Conservation (phyloP, 2,797 vertebrate genomes). For the Neosilurus mollespiculum region DNA sequence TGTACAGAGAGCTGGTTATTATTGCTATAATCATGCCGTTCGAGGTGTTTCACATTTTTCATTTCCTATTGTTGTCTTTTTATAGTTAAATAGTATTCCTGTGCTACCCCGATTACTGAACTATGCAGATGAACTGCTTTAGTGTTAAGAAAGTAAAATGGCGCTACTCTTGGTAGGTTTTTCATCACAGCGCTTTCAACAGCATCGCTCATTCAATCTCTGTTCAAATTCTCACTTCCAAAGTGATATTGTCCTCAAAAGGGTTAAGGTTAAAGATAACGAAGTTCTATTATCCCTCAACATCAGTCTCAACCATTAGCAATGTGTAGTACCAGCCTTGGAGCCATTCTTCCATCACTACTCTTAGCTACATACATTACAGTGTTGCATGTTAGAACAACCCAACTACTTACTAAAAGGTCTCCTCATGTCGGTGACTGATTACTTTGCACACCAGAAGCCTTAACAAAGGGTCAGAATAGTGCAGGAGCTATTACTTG, state of each 20-base stretch:
- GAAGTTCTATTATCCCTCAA: too few relatives aligned
- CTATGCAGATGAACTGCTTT: not conserved
- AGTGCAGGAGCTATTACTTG: constrained; percentile 13
- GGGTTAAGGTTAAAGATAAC: too few relatives aligned
- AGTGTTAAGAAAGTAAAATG: too few relatives aligned
- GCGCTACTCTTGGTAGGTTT: not conserved
- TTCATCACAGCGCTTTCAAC: too few relatives aligned
- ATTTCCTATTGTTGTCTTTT: too few relatives aligned
- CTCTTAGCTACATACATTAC: too few relatives aligned
- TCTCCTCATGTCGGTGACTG: constrained; percentile 10
- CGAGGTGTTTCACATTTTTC: too few relatives aligned
- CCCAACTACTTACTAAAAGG: not conserved
- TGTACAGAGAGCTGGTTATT: too few relatives aligned
- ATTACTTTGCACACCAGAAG: constrained; percentile 10
- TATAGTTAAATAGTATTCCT: not conserved
- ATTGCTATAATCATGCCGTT: too few relatives aligned
- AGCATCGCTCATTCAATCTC: too few relatives aligned
- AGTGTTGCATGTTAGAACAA: constrained; percentile 1
- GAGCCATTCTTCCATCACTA: not conserved
- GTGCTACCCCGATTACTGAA: not conserved
- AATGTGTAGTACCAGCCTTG: not conserved
- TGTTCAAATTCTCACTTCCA: not conserved
- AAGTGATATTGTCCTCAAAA: not conserved
- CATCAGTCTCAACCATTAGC: not conserved
- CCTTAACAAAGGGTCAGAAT: constrained; percentile 4